Percentiles rank a stretch among this genome's conserved stretches.
Evolutionary conservation across 2,797 vertebrate species (phyloP).

Genomic region (Decapterus maruadsi): DNA sequence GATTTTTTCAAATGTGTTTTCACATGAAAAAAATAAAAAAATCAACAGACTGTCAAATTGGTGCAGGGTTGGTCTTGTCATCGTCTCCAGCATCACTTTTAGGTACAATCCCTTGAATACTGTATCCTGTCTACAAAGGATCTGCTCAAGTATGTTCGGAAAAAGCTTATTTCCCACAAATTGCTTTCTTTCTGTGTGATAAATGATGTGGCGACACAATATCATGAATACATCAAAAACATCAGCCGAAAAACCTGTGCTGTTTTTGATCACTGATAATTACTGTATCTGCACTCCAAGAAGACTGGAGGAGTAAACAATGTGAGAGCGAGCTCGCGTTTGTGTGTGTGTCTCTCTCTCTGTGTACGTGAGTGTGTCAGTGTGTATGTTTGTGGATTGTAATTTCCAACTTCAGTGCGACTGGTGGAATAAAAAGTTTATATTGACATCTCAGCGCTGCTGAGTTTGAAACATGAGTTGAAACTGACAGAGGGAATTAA

Average conservation of each 20-base stretch:
- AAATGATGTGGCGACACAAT: slow-evolving; percentile 65
- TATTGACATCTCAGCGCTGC: slow-evolving; percentile 79
- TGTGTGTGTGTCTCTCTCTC: neutral
- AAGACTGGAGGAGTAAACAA: slow-evolving; percentile 80
- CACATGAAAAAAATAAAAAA: too few species aligned
- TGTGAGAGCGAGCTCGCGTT: slow-evolving; percentile 34
- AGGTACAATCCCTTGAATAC: slow-evolving; percentile 46
- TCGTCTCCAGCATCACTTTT: slow-evolving; percentile 58
- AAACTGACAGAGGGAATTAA: slow-evolving; percentile 87
- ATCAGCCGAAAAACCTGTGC: slow-evolving; percentile 69
- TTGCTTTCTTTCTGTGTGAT: slow-evolving; percentile 57
- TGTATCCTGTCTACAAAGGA: slow-evolving; percentile 53
- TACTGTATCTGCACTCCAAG: slow-evolving; percentile 81
- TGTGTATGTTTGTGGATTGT: neutral
- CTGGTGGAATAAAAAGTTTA: slow-evolving; percentile 80
- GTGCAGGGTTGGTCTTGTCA: slow-evolving; percentile 9
- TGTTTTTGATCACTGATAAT: slow-evolving; percentile 88
- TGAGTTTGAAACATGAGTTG: slow-evolving; percentile 82
- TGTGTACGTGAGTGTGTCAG: neutral
- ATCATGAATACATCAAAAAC: slow-evolving; percentile 72
- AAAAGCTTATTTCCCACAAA: slow-evolving; percentile 63
- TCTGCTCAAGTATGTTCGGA: slow-evolving; percentile 51
- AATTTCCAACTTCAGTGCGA: slow-evolving; percentile 80
- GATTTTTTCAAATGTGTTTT: too few species aligned
- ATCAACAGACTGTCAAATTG: too few species aligned